Base-by-base conservation (phyloP, 1,140 invertebrate genomes). In the Spodoptera litura region DNA sequence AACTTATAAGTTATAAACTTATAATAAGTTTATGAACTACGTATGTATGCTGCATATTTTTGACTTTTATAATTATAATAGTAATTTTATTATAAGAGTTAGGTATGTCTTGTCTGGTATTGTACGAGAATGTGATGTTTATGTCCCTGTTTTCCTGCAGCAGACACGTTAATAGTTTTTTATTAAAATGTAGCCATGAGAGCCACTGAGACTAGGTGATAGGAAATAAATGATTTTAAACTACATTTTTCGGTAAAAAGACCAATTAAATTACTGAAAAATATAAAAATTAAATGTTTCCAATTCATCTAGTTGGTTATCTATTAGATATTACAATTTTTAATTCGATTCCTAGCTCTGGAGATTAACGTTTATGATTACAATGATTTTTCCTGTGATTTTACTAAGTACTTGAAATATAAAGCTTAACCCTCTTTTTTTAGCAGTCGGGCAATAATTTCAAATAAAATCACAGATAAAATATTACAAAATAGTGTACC, bases 41-140 rank as follows among this genome's bases (percentile, higher is more conserved):
- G 31, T 31, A 31, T 31, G 31, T 71, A 78, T 44, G 59, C 61
- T 81, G 55, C 52, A 74, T 76, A 71, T 56, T 71, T 49, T 76
- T 79, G 78, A 62, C 59, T 68, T 70, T 27, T 20, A 20, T 20
- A 20, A 13, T 72, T 58, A 0, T 10, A 51, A 73, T 52, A 78
- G 20, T 70, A 61, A 13, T 20, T 49, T 70, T 38, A 53, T 20
- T 20, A 20, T 20, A 20, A 20, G 49, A 58, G 13, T 52, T 70
- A 70, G 62, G 53, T 12, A 56, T 62, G 13, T 59, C 56, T 44
- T 62, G 13, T 59, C 56, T 44, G 4, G 4, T 44, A 44, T 20
- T 44, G 38, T 44, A 44, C 38, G 5, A 44, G 1, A 44, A 10
- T 44, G 5, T 8, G 1, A 44, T 4, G 3, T 31, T 31, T 44